Evolutionary conservation across 2,113 vertebrate genomes (phyloP), one percentile per base, ranked within the genome.

Genomic region (Malurus elegans): DNA sequence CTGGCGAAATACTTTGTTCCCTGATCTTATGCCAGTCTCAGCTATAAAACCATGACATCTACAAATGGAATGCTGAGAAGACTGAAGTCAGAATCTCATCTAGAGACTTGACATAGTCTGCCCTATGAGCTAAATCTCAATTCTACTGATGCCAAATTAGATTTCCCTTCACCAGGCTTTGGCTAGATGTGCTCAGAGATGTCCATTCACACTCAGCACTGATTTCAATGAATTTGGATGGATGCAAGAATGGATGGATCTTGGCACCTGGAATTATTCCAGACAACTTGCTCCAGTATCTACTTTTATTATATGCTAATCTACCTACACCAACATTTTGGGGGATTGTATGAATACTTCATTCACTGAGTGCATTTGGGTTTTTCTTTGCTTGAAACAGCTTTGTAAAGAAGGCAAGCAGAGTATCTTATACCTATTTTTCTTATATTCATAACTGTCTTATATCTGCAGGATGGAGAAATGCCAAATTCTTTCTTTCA

Each of bases 401-500:
- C 28, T 91, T 75, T 90, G 29, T 79, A 76, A 88, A 94, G 62
- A 80, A 92, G 50, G 24, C 6, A 83, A 76, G 36, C 18, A 76
- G 31, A 83, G 6, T 42, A 92, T 79, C 57, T 84, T 58, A 71
- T 23, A 13, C 21, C 16, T 90, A 21, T 86, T 86, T 92, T 96
- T 86, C 70, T 88, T 74, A 50, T 10, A 80, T 65, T 7, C 1
- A 51, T 69, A 88, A 88, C 25, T 58, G 54, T 61, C 38, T 88
- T 74, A 61, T 8, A 20, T 44, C 36, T 83, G 92, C 53, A 74
- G 64, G 75, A 79, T 84, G 64, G 64, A 95, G 21, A 93, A 60
- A 88, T 67, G 64, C 36, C 90, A 86, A 74, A 90, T 92, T 94
- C 44, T 48, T 78, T 93, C 58, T 73, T 95, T 94, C 60, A 86